phyloP scores from a whole-genome alignment of 2,113 vertebrate species.

The Syngnathoides biaculeatus region DNA sequence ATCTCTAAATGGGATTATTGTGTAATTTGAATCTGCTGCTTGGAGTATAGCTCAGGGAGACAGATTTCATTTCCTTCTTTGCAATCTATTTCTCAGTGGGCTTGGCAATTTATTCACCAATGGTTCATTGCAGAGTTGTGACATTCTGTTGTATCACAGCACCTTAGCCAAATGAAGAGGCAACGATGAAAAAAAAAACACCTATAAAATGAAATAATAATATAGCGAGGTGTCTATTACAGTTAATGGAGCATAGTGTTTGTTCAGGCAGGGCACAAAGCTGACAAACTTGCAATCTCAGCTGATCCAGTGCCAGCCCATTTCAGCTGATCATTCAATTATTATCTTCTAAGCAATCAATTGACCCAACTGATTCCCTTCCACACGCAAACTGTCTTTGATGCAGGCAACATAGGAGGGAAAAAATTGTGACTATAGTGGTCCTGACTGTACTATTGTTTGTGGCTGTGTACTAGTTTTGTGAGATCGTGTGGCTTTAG shows the following conservation, averaged over 20 bases:
- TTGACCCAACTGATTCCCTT: not conserved
- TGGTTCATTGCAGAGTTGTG: not conserved
- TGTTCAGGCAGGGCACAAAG: not conserved
- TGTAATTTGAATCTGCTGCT: not conserved
- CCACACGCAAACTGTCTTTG: not conserved
- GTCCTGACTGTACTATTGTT: not conserved
- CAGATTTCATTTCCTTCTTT: conserved; percentile 2
- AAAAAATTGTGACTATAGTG: not conserved
- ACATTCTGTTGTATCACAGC: not conserved
- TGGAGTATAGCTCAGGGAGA: not conserved
- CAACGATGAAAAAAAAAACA: not conserved
- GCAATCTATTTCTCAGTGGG: conserved; percentile 3
- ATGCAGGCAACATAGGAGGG: not conserved
- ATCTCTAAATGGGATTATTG: not conserved
- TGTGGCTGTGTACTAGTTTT: too few relatives aligned
- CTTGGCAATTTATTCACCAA: conserved; percentile 4
- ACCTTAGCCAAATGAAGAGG: conserved; percentile 5
- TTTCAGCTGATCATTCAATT: not conserved
- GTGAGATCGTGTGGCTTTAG: too few relatives aligned
- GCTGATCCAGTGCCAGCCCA: conserved; percentile 2
- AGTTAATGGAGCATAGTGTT: conserved; percentile 10
- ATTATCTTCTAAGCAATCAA: not conserved
- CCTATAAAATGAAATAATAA: conserved; percentile 1
- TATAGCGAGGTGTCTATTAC: not conserved
- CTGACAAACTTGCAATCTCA: conserved; percentile 1